phyloP scores from a whole-genome alignment of 2,113 vertebrate genomes.

The Nibea coibor region DNA sequence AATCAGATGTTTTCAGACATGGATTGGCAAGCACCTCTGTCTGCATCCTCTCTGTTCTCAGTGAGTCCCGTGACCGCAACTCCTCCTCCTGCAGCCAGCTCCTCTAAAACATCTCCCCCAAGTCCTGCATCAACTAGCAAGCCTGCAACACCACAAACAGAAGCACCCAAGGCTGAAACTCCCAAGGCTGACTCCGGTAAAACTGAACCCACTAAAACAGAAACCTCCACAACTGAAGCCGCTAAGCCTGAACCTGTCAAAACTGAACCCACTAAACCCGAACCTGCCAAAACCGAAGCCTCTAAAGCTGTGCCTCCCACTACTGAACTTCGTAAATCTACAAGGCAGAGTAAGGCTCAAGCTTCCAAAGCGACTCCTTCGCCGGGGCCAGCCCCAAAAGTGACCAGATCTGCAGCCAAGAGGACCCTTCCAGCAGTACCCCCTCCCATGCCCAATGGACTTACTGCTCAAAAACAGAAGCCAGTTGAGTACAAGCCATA shows the following conservation, averaged over 20 bases:
- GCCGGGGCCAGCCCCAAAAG: constrained; percentile 61
- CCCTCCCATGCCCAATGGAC: constrained; percentile 85
- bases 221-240: constrained; percentile 33
- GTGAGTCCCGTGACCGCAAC: constrained; percentile 19
- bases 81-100: constrained; percentile 41
- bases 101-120: constrained; percentile 42
- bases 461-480: constrained; percentile 75
- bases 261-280: constrained; percentile 46
- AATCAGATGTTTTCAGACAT: constrained; percentile 77
- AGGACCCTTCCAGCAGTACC: constrained; percentile 77
- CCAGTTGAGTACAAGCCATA: constrained; percentile 84
- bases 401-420: constrained; percentile 66
- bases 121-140: constrained; percentile 47
- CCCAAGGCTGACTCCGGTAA: constrained; percentile 30
- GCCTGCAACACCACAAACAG: constrained; percentile 34
- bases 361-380: constrained; percentile 46
- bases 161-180: constrained; percentile 31
- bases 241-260: constrained; percentile 37
- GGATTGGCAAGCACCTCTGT: constrained; percentile 57
- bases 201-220: constrained; percentile 33
- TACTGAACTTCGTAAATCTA: constrained; percentile 55
- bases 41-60: constrained; percentile 41
- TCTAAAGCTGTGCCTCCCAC: constrained; percentile 18
- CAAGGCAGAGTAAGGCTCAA: constrained; percentile 67
- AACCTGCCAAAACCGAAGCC: constrained; percentile 23